A percentile compares a stretch with the other conserved stretches of the same genome.
Conservation (phyloP, 2,888 invertebrate genomes). For the Megamerina dolium region DNA sequence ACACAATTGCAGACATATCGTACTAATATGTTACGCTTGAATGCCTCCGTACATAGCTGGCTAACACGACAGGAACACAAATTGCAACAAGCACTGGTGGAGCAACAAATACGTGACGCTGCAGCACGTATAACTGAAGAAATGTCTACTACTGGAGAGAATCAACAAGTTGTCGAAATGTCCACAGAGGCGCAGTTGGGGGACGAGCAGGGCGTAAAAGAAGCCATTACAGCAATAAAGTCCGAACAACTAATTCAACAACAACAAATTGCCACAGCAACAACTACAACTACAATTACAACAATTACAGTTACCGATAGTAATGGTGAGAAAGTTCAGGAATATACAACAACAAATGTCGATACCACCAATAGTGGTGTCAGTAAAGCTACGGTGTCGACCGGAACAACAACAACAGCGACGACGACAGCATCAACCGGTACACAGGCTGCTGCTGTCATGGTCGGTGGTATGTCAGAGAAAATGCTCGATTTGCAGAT, state of each 20-base stretch:
- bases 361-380: slow-evolving; percentile 4
- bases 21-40: slow-evolving; percentile 49
- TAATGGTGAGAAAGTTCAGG: slow-evolving; percentile 35
- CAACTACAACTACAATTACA: slow-evolving; percentile 8
- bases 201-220: slow-evolving; percentile 17
- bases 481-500: slow-evolving; percentile 35
- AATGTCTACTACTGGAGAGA: slow-evolving; percentile 28
- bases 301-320: slow-evolving; percentile 35
- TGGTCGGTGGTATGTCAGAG: slow-evolving; percentile 17
- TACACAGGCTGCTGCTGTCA: slow-evolving; percentile 14
- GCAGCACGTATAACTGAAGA: slow-evolving; percentile 23
- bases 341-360: slow-evolving; percentile 14
- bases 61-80: slow-evolving; percentile 48
- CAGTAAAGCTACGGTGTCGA: slow-evolving; percentile 9
- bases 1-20: slow-evolving; percentile 47
- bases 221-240: slow-evolving; percentile 9
- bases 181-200: slow-evolving; percentile 19
- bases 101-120: slow-evolving; percentile 27
- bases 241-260: slow-evolving; percentile 11
- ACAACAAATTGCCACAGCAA: slow-evolving; percentile 15
- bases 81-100: slow-evolving; percentile 38
- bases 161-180: slow-evolving; percentile 6
- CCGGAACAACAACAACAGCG: slow-evolving; percentile 11
- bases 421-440: slow-evolving; percentile 5
- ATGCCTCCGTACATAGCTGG: slow-evolving; percentile 51